Evolutionary conservation across 2,888 invertebrate genomes (phyloP), one percentile per base, ranked within the genome.

Genomic region (Camptogramma bilineatum): DNA sequence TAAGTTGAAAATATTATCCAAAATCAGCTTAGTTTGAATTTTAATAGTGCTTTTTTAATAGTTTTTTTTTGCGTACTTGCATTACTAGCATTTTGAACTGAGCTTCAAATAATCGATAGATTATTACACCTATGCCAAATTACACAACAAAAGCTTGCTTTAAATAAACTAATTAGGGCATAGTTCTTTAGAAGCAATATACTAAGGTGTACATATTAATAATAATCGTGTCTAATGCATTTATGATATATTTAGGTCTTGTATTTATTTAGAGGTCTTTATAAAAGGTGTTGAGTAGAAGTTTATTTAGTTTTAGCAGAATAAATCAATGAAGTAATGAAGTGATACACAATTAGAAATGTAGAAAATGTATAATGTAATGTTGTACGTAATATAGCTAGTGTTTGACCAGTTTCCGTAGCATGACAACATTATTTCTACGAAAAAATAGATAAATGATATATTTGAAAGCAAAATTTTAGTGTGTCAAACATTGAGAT

Each of bases 181-280:
- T 55, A 31, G 46, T 21, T 53, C 16, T 21, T 24, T 17, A 53
- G 16, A 39, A 52, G 44, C 53, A 53, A 53, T 42, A 44, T 42
- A 21, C 16, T 3, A 52, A 18, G 2, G 0, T 24, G 42, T 24
- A 44, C 16, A 24, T 44, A 24, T 7, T 44, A 16, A 3, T 16
- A 44, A 17, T 7, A 16, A 44, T 44, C 44, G 44, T 44, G 7
- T 44, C 3, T 44, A 44, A 16, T 16, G 44, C 44, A 44, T 17
- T 44, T 44, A 44, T 44, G 3, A 44, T 44, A 42, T 13, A n/a
- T 42, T n/a, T 1, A 16, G 9, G 31, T 31, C 34, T 39, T 39
- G 34, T 44, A 44, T 17, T 42, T 42, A n/a, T 42, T 42, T 42
- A 44, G 3, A 39, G 17, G 16, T 3, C 17, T 17, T 44, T 16